Percentiles rank a stretch among this genome's conserved stretches.
Evolutionary conservation across 2,888 invertebrate genomes (phyloP).

Genomic region (Furcula furcula): DNA sequence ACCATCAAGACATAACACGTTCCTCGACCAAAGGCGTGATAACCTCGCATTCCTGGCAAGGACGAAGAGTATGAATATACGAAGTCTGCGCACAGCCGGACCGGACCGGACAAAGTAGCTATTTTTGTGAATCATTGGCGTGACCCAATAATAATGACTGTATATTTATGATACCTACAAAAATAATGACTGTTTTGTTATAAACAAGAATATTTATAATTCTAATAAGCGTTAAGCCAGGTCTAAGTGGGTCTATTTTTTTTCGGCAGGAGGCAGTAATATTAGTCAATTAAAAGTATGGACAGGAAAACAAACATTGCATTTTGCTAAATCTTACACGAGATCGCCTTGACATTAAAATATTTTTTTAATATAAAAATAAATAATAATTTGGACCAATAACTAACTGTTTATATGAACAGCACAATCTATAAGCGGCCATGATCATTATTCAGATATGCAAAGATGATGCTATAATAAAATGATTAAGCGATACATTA

Average conservation of each 20-base stretch:
- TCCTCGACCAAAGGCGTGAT: slow-evolving; percentile 64
- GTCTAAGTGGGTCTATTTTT: too few relatives aligned
- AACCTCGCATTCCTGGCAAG: slow-evolving; percentile 81
- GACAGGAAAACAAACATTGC: too few relatives aligned
- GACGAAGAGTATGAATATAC: slow-evolving; percentile 63
- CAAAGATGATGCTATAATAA: slow-evolving; percentile 48
- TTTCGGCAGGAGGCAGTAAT: too few relatives aligned
- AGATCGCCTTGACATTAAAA: too few relatives aligned
- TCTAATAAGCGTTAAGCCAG: too few relatives aligned
- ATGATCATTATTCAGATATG: slow-evolving; percentile 60
- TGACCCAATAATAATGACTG: slow-evolving; percentile 24
- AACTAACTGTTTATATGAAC: slow-evolving; percentile 42
- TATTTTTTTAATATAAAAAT: slow-evolving; percentile 13
- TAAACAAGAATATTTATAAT: too few relatives aligned
- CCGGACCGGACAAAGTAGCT: slow-evolving; percentile 27
- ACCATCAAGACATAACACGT: slow-evolving; percentile 61
- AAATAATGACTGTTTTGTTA: too few relatives aligned
- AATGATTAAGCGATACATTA: slow-evolving; percentile 40
- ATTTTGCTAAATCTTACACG: too few relatives aligned
- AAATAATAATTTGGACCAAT: slow-evolving; percentile 32
- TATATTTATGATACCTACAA: too few relatives aligned
- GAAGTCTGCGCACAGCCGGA: slow-evolving; percentile 26
- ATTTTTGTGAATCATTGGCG: slow-evolving; percentile 33
- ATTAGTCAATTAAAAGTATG: too few relatives aligned
- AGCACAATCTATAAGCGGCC: slow-evolving; percentile 42